Base-by-base conservation (phyloP, 2,113 vertebrate species). In the Sinocyclocheilus maitianheensis region DNA sequence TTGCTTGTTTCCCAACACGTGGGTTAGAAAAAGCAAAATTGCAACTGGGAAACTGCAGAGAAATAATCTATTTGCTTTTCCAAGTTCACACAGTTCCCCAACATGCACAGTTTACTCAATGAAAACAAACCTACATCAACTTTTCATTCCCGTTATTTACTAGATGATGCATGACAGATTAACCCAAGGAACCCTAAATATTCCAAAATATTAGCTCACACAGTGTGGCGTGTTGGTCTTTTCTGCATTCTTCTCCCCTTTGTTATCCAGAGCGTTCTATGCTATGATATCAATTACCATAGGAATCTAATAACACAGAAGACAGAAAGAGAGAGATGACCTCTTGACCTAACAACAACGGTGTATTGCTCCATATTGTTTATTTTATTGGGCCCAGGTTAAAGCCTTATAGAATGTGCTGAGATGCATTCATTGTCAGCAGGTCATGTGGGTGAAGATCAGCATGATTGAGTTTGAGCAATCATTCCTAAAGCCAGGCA, bases 401-500 rank as follows among this genome's bases (percentile, higher is more conserved):
- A 81, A 72, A 48, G 69, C 53, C 58, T 63, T 48, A n/a, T 55
- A 34, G 75, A 58, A 81, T 81, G 72, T 30, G 71, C 69, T 65
- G 46, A 77, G 60, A 85, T 75, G 55, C 30, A 60, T 20, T 65
- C 43, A 13, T 67, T 63, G 26, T 67, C 83, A 78, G 43, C 26
- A 40, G 48, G 58, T 85, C 48, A 87, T 63, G 67, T 78, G 79
- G 65, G 51, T 20, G 75, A 26, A 77, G 55, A 65, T 62, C 79
- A 79, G 62, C 81, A 43, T 71, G 78, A 85, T 87, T 34, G 16
- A 81, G 55, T 43, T 74, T 40, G n/a, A 72, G 69, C 30, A 78
- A 87, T 81, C 74, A 78, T 83, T 53, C 43, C 34, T 67, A 60
- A 74, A 78, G 74, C 81, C 80, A 77, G 58, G 83, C 69, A 84